Percentiles rank a stretch among this genome's conserved stretches.
Evolutionary conservation across 2,888 invertebrate species (phyloP).

Genomic region (Hoplodrina blanda): DNA sequence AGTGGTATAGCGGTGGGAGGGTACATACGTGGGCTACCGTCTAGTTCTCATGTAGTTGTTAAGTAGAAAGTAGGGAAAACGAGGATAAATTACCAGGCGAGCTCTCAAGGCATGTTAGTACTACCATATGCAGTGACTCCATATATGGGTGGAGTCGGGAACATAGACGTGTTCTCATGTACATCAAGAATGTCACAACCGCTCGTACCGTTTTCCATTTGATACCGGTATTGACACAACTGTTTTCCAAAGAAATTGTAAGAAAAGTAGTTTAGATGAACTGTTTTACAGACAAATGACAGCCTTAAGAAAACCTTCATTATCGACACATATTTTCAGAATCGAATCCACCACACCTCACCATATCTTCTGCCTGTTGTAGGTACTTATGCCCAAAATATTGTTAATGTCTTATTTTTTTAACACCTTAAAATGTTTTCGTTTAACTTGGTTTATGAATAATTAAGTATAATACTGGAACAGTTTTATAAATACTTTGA

Average conservation of each 20-base stretch:
- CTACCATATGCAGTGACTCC: conserved; percentile 76
- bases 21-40: conserved; percentile 31
- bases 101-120: conserved; percentile 66
- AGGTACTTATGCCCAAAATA: neutral
- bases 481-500: conserved; percentile 46
- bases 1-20: conserved; percentile 13
- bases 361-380: neutral
- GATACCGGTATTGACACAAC: conserved; percentile 65
- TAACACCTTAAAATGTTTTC: neutral
- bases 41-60: conserved; percentile 61
- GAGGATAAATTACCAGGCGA: conserved; percentile 72
- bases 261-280: conserved; percentile 23
- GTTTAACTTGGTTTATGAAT: conserved; percentile 1
- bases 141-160: conserved; percentile 75
- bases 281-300: conserved; percentile 13
- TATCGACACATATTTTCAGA: neutral
- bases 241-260: conserved; percentile 50
- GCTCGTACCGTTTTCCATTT: conserved; percentile 65
- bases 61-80: conserved; percentile 80
- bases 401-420: neutral
- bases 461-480: conserved; percentile 18
- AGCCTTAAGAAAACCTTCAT: conserved; percentile 6
- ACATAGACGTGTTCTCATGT: conserved; percentile 80
- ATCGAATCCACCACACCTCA: neutral
- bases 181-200: conserved; percentile 68